Evolutionary conservation across 92 coral and sea anemone genomes (phyloP), one percentile per base, ranked within the genome.

Genomic region (Epizoanthus ramosus): DNA sequence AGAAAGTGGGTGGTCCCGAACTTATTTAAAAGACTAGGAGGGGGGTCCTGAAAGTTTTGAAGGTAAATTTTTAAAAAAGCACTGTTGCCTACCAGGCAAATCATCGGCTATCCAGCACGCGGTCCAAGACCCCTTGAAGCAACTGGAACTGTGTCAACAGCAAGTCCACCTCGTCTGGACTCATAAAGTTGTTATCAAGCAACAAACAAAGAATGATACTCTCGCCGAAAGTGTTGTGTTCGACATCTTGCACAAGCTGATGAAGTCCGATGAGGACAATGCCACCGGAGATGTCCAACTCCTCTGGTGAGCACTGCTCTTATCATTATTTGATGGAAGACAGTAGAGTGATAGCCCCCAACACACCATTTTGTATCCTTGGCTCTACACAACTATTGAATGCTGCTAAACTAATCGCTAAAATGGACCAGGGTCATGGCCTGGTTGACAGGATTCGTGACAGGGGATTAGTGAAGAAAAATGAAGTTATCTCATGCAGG

Each of bases 401-500:
- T 37, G 80, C 83, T 23, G 86, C 89, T 6, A 86, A 90, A 60
- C 54, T 87, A 10, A 84, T 90, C 61, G 88, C 90, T 17, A 67
- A 80, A 71, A 87, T 87, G 93, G 88, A 83, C 81, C 90, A 90
- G 22, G 85, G 88, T 8, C 93, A 87, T 64, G 88, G 86, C 47
- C 75, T 86, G 45, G 73, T 90, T 8, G 86, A 87, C 73, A 74
- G 89, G 53, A n/a, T 89, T 52, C 88, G n/a, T 28, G 31, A 28
- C 31, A 28, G 2, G 1, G 31, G 31, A 28, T 28, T 28, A 28
- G 31, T 28, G 31, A 28, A 28, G 31, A 28, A 28, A 28, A 28
- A 28, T 2, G 31, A 28, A 2, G 31, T 28, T 2, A 0, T 28
- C 31, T 28, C 31, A 28, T 0, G 31, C 31, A 28, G 31, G 31